These are phyloP conservation scores for Dipus sagitta DNA, from an alignment of 2,797 vertebrate species.

Conservation along the genomic window DNA sequence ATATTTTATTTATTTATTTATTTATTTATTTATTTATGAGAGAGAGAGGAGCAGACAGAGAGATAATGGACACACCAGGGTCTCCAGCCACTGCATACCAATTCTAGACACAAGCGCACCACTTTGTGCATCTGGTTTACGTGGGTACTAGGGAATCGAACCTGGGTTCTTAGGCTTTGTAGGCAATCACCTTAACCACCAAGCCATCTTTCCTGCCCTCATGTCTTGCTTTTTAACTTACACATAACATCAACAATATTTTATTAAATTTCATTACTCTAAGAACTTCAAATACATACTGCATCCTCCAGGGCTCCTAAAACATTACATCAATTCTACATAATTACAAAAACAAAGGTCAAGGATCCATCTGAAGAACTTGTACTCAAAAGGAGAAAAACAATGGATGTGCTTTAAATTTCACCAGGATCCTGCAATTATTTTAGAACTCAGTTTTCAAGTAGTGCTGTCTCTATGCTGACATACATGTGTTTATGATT, in stretches of 20 bases:
- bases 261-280: slow-evolving; percentile 58
- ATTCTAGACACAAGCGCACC: no score
- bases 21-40: no score
- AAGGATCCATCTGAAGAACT: background rate
- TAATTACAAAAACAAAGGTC: background rate
- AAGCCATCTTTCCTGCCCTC: no score
- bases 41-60: no score
- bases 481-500: background rate
- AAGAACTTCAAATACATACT: slow-evolving; percentile 50
- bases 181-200: no score
- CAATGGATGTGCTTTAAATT: background rate
- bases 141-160: no score
- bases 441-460: background rate
- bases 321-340: background rate
- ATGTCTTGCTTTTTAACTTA: slow-evolving; percentile 52
- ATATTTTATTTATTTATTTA: no score
- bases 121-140: no score
- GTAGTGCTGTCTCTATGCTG: background rate
- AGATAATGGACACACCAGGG: no score
- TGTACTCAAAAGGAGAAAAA: background rate
- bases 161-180: no score
- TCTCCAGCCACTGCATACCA: no score
- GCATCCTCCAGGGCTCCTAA: background rate
- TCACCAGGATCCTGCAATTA: background rate
- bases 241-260: background rate